Evolutionary conservation across 2,888 invertebrate genomes (phyloP).

Genomic region (Tetranychus truncatus): DNA sequence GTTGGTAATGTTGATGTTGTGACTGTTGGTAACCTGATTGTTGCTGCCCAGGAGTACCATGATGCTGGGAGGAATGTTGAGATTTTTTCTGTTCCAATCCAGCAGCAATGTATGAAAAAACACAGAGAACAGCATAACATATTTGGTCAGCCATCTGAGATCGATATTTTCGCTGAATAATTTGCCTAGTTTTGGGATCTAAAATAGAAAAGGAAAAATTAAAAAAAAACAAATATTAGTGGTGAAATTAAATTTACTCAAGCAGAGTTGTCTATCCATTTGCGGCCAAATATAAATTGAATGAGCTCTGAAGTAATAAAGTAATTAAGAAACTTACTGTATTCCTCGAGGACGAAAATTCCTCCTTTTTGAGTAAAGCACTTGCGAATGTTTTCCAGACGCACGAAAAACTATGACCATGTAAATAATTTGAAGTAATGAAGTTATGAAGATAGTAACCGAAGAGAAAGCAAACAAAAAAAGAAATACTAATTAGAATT

Average conservation of each 20-base stretch:
- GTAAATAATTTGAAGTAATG: slow-evolving; percentile 7
- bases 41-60: neutral
- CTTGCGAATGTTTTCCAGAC: slow-evolving; percentile 95
- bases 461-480: slow-evolving; percentile 29
- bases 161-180: slow-evolving; percentile 88
- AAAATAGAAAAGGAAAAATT: too few relatives aligned
- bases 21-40: neutral
- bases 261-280: neutral
- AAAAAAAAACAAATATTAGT: slow-evolving; percentile 34
- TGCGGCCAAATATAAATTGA: too few relatives aligned
- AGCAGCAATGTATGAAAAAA: slow-evolving; percentile 95
- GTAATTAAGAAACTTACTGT: slow-evolving; percentile 56
- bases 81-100: slow-evolving; percentile 35
- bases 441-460: slow-evolving; percentile 17
- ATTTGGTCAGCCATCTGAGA: slow-evolving; percentile 98
- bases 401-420: slow-evolving; percentile 76
- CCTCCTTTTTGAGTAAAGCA: slow-evolving; percentile 98
- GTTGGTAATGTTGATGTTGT: neutral
- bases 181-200: slow-evolving; percentile 95
- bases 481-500: neutral
- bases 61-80: neutral
- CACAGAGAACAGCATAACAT: slow-evolving; percentile 95
- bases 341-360: slow-evolving; percentile 97
- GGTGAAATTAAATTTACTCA: slow-evolving; percentile 14
- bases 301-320: too few relatives aligned